Evolutionary conservation across 2,797 vertebrate species (phyloP).

Genomic region (Danio albolineatus): DNA sequence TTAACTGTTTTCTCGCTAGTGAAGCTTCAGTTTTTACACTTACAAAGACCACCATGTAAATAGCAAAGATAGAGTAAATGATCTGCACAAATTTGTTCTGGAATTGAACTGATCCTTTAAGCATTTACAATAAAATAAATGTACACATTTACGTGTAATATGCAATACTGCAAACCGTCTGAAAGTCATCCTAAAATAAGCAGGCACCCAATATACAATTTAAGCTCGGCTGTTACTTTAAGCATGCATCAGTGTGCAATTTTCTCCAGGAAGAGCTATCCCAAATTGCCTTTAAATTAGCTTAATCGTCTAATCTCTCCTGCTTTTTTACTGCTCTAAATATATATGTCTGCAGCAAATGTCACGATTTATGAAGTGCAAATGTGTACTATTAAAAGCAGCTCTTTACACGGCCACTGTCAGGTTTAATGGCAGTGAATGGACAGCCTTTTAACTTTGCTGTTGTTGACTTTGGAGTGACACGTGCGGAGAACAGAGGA

Average conservation of each 20-base stretch:
- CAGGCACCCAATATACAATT: too few species aligned
- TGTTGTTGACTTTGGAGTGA: slow-evolving; percentile 73
- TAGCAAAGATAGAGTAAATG: too few species aligned
- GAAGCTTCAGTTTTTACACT: too few species aligned
- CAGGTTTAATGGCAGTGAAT: slow-evolving; percentile 70
- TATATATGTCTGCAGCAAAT: slow-evolving; percentile 61
- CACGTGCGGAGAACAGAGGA: slow-evolving; percentile 56
- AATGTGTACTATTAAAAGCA: slow-evolving; percentile 66
- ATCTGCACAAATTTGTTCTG: too few species aligned
- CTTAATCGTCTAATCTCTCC: slow-evolving; percentile 43
- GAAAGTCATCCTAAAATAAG: too few species aligned
- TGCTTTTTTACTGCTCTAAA: slow-evolving; percentile 4
- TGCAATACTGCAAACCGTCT: too few species aligned
- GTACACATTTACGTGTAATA: too few species aligned
- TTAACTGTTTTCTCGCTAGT: too few species aligned
- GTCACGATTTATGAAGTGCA: slow-evolving; percentile 64
- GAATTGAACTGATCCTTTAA: too few species aligned
- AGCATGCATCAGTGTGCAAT: background rate
- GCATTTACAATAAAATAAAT: too few species aligned
- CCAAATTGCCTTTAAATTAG: slow-evolving; percentile 34
- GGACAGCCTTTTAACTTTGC: slow-evolving; percentile 72
- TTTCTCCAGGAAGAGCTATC: background rate
- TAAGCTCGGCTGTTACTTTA: too few species aligned
- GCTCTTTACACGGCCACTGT: slow-evolving; percentile 52
- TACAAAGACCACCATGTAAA: too few species aligned